These are phyloP conservation scores for Cosmia trapezina DNA, from an alignment of 2,888 invertebrate species.

Conservation along the genomic window DNA sequence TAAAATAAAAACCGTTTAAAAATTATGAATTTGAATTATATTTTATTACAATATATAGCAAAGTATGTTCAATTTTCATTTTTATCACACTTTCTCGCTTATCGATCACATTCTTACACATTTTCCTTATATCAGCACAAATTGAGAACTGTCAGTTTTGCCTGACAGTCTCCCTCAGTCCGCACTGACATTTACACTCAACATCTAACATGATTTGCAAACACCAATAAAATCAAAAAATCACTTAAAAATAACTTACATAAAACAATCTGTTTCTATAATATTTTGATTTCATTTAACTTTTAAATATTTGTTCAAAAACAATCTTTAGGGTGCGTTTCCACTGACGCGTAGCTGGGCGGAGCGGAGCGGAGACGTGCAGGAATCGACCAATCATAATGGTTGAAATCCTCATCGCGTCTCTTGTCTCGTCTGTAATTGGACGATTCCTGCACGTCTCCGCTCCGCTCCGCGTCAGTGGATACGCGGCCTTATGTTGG, in stretches of 20 bases:
- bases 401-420: too few species aligned
- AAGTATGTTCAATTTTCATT: constrained; percentile 64
- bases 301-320: constrained; percentile 45
- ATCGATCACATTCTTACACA: constrained; percentile 60
- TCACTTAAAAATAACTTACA: constrained; percentile 63
- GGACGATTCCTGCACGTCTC: too few species aligned
- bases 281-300: constrained; percentile 15
- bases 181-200: constrained; percentile 46
- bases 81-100: constrained; percentile 66
- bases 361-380: too few species aligned
- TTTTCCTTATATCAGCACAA: constrained; percentile 22
- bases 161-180: constrained; percentile 33
- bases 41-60: constrained; percentile 72
- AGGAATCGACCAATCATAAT: too few species aligned
- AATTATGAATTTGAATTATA: constrained; percentile 68
- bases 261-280: constrained; percentile 35
- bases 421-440: too few species aligned
- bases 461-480: too few species aligned
- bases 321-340: too few species aligned
- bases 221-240: constrained; percentile 65
- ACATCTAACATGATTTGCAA: constrained; percentile 67
- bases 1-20: constrained; percentile 58
- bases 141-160: constrained; percentile 16
- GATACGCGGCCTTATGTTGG: too few species aligned
- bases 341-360: too few species aligned